Evolutionary conservation across 2,113 vertebrate genomes (phyloP), one percentile per base, ranked within the genome.

Genomic region (Pandion haliaetus): DNA sequence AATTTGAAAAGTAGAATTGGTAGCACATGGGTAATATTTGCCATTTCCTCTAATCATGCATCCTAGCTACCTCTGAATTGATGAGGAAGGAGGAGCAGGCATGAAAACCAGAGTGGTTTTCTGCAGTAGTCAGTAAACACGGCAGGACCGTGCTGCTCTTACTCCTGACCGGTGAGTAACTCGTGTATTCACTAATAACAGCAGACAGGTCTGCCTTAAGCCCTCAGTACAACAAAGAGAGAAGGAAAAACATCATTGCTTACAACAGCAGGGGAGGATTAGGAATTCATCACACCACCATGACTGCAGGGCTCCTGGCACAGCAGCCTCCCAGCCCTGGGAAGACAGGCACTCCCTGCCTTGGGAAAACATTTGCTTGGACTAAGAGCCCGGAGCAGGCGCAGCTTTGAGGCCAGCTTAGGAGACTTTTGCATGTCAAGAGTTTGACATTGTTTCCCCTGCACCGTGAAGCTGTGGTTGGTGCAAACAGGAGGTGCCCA

Each of bases 281-380:
- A 69, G 59, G 59, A 52, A 52, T 88, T 55, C 66, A 61, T 52
- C 34, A 4, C 31, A 3, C 13, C 3, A 2, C 23, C 2, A 2
- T 8, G 47, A 29, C 31, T 8, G 23, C 45, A 45, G 25, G 61
- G 31, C 47, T 88, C 16, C 7, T 19, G 21, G 55, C 50, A 17
- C 20, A 0, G 2, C 3, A 2, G n/a, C 23, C 26, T 32, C 36
- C 23, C 44, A n/a, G 38, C 49, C 40, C n/a, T 40, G 44, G 25
- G 38, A 25, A 40, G 44, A 31, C 8, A 40, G 32, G 44, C 21
- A 19, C 32, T 45, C 71, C 44, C 40, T 65, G n/a, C 31, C 72
- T 34, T 10, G n/a, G 24, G 65, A 45, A 73, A 57, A 45, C 0
- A 0, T 38, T 69, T 57, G 20, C 40, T 45, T 0, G 0, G 52